These are phyloP conservation scores for Myocastor coypus DNA, from an alignment of 2,113 vertebrate species.

Conservation along the genomic window DNA sequence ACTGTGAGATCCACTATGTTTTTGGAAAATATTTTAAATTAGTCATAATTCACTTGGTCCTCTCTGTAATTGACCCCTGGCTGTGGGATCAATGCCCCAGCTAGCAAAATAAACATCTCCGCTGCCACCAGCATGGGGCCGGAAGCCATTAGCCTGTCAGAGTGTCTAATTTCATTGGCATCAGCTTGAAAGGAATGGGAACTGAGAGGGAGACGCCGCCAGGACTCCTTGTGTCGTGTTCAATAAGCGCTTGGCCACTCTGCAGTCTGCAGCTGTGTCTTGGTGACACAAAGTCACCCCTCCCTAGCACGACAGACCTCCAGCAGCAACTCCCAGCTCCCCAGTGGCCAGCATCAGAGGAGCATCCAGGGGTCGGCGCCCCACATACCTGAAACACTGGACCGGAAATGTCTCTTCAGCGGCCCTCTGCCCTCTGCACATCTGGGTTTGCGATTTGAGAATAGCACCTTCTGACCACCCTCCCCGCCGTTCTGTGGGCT, in stretches of 20 bases:
- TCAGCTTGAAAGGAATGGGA: constrained; percentile 51
- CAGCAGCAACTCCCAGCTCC: background rate
- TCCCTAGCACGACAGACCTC: fast-evolving
- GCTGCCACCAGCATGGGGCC: constrained; percentile 1
- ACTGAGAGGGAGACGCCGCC: background rate
- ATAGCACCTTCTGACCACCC: fast-evolving
- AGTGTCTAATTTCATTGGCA: background rate
- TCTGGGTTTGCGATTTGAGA: background rate
- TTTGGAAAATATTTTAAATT: constrained; percentile 25
- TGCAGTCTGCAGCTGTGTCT: background rate
- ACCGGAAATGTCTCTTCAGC: background rate
- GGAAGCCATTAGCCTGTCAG: constrained; percentile 49
- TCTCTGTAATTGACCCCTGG: constrained; percentile 40
- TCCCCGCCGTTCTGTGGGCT: too few relatives aligned
- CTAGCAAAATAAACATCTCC: constrained; percentile 34
- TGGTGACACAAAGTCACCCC: background rate
- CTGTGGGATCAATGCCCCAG: background rate
- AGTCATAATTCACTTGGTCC: background rate
- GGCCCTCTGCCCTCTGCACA: background rate
- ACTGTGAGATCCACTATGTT: background rate
- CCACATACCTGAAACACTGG: background rate
- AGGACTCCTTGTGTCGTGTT: background rate
- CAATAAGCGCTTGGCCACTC: background rate
- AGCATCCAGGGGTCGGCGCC: background rate
- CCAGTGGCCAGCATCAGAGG: background rate